These are phyloP conservation scores for Chromoteleia sp. DNA, from an alignment of 2,888 invertebrate genomes.

Conservation along the genomic window DNA sequence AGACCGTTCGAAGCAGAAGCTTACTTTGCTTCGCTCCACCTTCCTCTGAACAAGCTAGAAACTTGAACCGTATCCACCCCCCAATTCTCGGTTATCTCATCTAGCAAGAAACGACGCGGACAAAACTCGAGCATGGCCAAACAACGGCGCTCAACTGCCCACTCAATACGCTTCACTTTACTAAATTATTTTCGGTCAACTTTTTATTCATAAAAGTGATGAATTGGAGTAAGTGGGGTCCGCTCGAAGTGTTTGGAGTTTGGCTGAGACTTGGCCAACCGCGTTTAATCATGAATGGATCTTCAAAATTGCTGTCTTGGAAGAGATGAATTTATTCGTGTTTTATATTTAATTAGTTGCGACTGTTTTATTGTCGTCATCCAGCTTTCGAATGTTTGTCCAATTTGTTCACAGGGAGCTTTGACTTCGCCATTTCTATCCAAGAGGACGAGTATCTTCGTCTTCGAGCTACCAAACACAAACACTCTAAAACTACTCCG, in stretches of 20 bases:
- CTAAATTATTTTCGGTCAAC: slow-evolving; percentile 38
- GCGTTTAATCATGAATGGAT: too few species aligned
- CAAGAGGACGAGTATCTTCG: slow-evolving; percentile 73
- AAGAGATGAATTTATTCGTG: too few species aligned
- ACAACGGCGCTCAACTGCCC: slow-evolving; percentile 58
- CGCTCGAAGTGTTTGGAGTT: neutral
- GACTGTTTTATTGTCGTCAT: neutral
- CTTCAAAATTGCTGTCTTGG: too few species aligned
- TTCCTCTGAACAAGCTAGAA: slow-evolving; percentile 75
- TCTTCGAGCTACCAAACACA: slow-evolving; percentile 74
- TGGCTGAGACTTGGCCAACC: neutral
- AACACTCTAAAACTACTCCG: slow-evolving; percentile 69
- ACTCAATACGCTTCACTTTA: slow-evolving; percentile 49
- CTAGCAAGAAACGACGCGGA: slow-evolving; percentile 74
- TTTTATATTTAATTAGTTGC: neutral
- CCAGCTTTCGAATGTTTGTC: neutral
- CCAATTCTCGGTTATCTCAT: slow-evolving; percentile 71
- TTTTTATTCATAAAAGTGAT: slow-evolving; percentile 38
- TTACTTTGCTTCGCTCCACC: slow-evolving; percentile 77
- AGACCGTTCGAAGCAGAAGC: slow-evolving; percentile 77
- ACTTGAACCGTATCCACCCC: slow-evolving; percentile 73
- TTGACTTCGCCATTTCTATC: slow-evolving; percentile 70
- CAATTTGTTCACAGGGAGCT: slow-evolving; percentile 70
- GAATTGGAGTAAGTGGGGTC: slow-evolving; percentile 11
- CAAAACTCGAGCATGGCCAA: slow-evolving; percentile 74